Base-by-base conservation (phyloP, 2,113 vertebrate species). In the Pseudonaja textilis region DNA sequence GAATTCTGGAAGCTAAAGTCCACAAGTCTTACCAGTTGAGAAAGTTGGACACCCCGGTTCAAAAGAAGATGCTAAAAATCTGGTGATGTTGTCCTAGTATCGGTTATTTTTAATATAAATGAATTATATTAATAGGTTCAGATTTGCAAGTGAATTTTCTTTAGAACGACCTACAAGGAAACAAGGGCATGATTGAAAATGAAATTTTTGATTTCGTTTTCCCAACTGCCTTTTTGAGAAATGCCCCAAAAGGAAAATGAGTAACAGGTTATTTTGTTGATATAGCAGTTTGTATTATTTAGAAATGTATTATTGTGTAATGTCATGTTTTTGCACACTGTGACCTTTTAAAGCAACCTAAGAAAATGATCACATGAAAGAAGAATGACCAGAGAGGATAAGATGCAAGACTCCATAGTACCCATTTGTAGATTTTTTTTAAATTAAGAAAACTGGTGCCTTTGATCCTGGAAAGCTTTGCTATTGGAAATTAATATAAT, bases 261-360 rank as follows among this genome's bases (percentile, higher is more conserved):
- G 0, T 29, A 10, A 0, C 4, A 55, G 86, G 91, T 94, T 59
- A 85, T 94, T 87, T 89, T 59, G 59, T 88, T 94, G 52, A 90
- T 87, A 54, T 11, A 88, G 0, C 0, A 0, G 69, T 91, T 69
- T 87, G 94, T 45, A 29, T 1, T 34, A 0, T 2, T 34, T 16
- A 74, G 22, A 39, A 0, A 22, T 56, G 85, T 93, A 8, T 93
- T 25, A 8, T 16, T 86, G 90, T 85, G 59, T 5, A 89, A 61
- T 55, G 88, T 39, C 22, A 81, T 12, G 1, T 64, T 74, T 55
- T n/a, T 85, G 52, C 22, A 39, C 1, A 42, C 6, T 6, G 0
- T 3, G 91, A 81, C 9, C 11, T 94, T 95, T 29, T 90, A 95
- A 93, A 96, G 91, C 81, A 45, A 29, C 85, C 8, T 74, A 52